Base-by-base conservation (phyloP, 2,113 vertebrate genomes). In the Pogonocichla stellata region DNA sequence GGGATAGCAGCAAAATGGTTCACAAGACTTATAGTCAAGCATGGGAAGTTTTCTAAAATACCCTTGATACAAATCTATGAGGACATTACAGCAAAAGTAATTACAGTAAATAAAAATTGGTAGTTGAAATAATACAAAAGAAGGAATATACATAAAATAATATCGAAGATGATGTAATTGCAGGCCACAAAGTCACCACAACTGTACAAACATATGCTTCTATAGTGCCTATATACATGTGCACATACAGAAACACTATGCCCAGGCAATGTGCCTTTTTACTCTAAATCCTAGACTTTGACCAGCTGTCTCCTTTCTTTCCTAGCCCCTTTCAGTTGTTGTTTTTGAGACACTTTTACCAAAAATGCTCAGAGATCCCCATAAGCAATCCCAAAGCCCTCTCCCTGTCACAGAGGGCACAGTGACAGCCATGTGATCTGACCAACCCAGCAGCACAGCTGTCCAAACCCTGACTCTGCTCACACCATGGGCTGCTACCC, bases 391-490 rank as follows among this genome's bases (percentile, higher is more conserved):
- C 62, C 42, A 77, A 72, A 93, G 58, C 45, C n/a, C 43, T 61
- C 43, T 77, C 6, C 62, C 36, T 80, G 12, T 60, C 57, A 56
- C 0, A 0, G 19, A 61, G 40, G 61, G 57, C 33, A 19, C 0
- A 2, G 54, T 82, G 79, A 31, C 56, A 65, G 26, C 54, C 0
- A 0, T 11, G 8, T 8, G 10, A 78, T 22, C 25, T 57, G 31
- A 56, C 26, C 4, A 4, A 53, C 12, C 33, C 56, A 54, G 9
- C 7, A 5, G 57, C 65, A 61, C 24, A 57, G n/a, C 3, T 0
- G 1, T 36, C 36, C 79, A 53, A 80, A 36, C 20, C 4, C 38
- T 24, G 26, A 43, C 71, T 75, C 54, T 25, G 19, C 56, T 38
- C 54, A 70, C n/a, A 42, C 26, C 38, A 19, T 1, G 11, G 57